A percentile compares a stretch with the other conserved stretches of the same genome.
These are phyloP conservation scores for Prunella fulvescens DNA, from an alignment of 2,113 vertebrate species.

Conservation along the genomic window DNA sequence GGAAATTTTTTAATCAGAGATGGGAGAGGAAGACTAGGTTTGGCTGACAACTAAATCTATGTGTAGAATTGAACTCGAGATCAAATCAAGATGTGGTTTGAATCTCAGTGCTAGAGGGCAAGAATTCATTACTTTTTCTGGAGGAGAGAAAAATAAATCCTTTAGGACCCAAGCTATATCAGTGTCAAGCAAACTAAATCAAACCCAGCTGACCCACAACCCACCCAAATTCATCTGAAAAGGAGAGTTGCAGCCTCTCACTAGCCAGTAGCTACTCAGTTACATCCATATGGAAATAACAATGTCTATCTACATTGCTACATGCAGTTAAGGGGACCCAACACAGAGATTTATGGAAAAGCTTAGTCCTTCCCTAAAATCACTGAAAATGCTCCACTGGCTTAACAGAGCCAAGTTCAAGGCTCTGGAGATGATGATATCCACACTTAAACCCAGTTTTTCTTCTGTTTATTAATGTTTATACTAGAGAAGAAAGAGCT, in stretches of 20 bases:
- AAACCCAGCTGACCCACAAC: neutral
- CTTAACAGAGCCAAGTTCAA: neutral
- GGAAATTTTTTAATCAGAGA: neutral
- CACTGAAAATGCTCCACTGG: neutral
- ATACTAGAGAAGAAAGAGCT: neutral
- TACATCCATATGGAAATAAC: neutral
- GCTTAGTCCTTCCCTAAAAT: neutral
- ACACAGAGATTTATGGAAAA: neutral
- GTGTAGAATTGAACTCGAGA: neutral
- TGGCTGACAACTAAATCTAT: neutral
- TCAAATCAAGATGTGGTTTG: neutral
- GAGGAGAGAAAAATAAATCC: neutral
- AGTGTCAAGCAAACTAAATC: neutral
- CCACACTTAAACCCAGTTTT: neutral
- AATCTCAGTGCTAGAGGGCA: neutral
- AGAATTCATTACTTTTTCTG: neutral
- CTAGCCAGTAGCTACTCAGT: neutral
- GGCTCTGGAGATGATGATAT: neutral
- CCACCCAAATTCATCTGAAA: neutral
- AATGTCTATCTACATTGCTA: neutral
- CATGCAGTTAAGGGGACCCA: neutral
- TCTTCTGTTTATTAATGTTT: neutral
- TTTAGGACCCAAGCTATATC: neutral
- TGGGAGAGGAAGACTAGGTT: neutral
- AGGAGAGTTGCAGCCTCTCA: neutral